These are phyloP conservation scores for Gambelia wislizenii DNA, from an alignment of 2,797 vertebrate genomes.

Conservation along the genomic window DNA sequence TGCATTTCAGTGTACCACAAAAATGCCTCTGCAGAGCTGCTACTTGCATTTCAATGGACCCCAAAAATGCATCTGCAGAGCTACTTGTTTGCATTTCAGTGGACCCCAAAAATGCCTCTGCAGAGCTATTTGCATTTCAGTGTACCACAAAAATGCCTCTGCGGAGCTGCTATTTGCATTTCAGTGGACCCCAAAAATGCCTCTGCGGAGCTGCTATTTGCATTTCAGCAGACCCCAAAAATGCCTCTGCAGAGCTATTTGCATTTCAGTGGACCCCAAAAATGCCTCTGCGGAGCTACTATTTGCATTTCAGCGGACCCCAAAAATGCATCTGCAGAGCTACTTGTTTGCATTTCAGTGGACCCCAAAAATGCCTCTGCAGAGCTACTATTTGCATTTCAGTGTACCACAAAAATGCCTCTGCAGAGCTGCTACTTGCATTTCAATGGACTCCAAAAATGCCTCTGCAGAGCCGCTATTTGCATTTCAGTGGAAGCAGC, in stretches of 20 bases:
- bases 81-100: neutral
- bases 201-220: neutral
- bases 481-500: neutral
- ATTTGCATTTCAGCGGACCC: neutral
- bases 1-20: neutral
- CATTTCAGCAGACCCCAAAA: neutral
- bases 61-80: too few relatives aligned
- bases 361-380: too few relatives aligned
- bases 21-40: too few relatives aligned
- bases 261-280: too few relatives aligned
- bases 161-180: neutral
- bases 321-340: too few relatives aligned
- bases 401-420: too few relatives aligned
- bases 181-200: neutral
- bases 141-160: too few relatives aligned
- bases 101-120: neutral
- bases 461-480: neutral
- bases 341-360: too few relatives aligned
- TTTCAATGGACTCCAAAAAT: neutral
- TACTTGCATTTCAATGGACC: neutral
- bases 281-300: neutral
- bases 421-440: too few relatives aligned
- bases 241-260: too few relatives aligned
- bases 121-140: neutral
- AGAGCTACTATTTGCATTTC: too few relatives aligned